These are phyloP conservation scores for Eudorcas thomsonii DNA, from an alignment of 2,113 vertebrate genomes.

Conservation along the genomic window DNA sequence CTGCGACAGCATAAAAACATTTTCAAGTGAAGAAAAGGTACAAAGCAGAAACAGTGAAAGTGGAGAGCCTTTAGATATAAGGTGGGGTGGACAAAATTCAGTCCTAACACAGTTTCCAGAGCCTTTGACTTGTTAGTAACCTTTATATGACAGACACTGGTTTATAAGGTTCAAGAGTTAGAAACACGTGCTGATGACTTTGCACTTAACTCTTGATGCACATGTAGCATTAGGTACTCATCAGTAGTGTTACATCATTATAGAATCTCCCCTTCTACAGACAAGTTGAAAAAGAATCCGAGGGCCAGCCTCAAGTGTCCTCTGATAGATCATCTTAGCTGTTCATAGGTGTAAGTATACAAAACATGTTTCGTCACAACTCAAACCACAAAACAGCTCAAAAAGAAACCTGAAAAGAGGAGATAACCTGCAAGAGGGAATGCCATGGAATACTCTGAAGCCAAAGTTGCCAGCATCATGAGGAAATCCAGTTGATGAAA, in stretches of 20 bases:
- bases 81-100: background rate
- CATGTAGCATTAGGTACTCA: background rate
- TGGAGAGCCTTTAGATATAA: background rate
- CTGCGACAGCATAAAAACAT: background rate
- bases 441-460: background rate
- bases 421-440: background rate
- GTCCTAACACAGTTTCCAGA: background rate
- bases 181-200: background rate
- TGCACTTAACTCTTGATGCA: background rate
- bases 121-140: background rate
- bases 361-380: background rate
- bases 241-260: background rate
- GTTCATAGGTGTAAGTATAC: background rate
- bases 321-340: background rate
- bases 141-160: background rate
- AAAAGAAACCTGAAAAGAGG: background rate
- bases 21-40: background rate
- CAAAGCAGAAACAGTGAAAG: background rate
- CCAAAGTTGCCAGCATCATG: background rate
- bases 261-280: background rate
- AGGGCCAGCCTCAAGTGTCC: background rate
- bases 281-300: background rate
- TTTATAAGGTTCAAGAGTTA: background rate
- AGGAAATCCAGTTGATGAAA: background rate
- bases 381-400: background rate